Evolutionary conservation across 2,113 vertebrate species (phyloP).

Genomic region (Dipodomys stephensi): DNA sequence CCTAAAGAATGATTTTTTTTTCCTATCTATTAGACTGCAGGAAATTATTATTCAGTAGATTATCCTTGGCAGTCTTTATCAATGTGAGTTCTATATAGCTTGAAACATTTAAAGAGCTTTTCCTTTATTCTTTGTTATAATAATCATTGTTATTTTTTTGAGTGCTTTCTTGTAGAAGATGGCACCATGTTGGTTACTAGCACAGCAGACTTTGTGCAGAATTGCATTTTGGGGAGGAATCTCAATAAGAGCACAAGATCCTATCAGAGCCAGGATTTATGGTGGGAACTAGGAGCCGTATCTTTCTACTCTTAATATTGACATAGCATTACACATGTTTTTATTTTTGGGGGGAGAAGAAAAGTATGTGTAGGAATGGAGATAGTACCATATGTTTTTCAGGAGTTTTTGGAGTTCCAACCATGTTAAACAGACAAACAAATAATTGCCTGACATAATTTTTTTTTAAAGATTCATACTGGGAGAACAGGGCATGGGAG

Average conservation of each 20-base stretch:
- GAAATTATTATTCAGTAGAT: slow-evolving; percentile 34
- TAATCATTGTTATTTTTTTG: slow-evolving; percentile 18
- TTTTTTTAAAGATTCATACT: slow-evolving; percentile 51
- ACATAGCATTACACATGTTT: slow-evolving; percentile 34
- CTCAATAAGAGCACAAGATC: slow-evolving; percentile 35
- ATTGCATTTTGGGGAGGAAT: slow-evolving; percentile 6
- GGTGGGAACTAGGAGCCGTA: background rate
- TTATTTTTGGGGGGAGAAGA: slow-evolving; percentile 56
- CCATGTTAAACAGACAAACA: slow-evolving; percentile 67
- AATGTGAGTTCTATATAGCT: slow-evolving; percentile 4
- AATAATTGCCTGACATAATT: slow-evolving; percentile 62
- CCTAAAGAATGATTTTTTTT: slow-evolving; percentile 32
- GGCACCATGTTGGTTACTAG: slow-evolving; percentile 36
- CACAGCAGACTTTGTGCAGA: slow-evolving; percentile 25
- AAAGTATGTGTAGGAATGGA: slow-evolving; percentile 56
- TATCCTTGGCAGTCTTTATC: slow-evolving; percentile 18
- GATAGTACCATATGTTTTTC: slow-evolving; percentile 42
- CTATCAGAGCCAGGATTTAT: background rate
- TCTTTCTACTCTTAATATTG: slow-evolving; percentile 4
- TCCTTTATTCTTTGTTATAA: slow-evolving; percentile 1
- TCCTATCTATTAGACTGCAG: background rate
- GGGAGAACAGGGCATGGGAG: slow-evolving; percentile 74
- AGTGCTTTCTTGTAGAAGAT: slow-evolving; percentile 47
- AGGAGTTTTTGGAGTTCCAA: slow-evolving; percentile 54
- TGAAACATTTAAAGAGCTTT: slow-evolving; percentile 21